These are phyloP conservation scores for Cydia splendana DNA, from an alignment of 1,140 invertebrate genomes.

Conservation along the genomic window DNA sequence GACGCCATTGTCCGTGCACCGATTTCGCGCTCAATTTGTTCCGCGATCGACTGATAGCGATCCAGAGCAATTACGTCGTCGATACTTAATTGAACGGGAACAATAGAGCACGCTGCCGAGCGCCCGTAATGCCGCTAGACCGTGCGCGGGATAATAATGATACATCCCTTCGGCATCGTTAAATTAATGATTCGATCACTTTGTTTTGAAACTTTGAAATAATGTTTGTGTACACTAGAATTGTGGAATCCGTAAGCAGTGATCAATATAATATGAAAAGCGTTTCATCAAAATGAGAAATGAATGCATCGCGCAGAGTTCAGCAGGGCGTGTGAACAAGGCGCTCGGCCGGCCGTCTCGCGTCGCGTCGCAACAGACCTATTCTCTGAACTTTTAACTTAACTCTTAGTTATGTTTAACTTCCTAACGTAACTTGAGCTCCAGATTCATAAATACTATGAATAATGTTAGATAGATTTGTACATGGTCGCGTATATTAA, in stretches of 20 bases:
- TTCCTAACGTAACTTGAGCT: neutral
- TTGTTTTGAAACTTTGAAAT: slow-evolving; percentile 27
- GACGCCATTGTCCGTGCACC: slow-evolving; percentile 43
- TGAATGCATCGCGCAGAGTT: slow-evolving; percentile 32
- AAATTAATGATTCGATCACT: slow-evolving; percentile 24
- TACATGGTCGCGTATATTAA: neutral
- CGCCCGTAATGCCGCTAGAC: neutral
- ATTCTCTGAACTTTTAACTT: neutral
- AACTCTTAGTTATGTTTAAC: neutral
- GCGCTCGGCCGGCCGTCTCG: neutral
- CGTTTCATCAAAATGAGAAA: slow-evolving; percentile 32
- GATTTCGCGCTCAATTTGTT: slow-evolving; percentile 63
- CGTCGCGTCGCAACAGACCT: neutral
- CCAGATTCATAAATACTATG: neutral
- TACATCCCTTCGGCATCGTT: slow-evolving; percentile 11
- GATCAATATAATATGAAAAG: slow-evolving; percentile 32
- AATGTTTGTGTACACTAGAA: slow-evolving; percentile 22
- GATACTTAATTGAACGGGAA: slow-evolving; percentile 51
- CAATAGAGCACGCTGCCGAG: slow-evolving; percentile 20
- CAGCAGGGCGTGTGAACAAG: slow-evolving; percentile 30
- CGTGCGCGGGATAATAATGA: slow-evolving; percentile 5
- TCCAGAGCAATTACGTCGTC: slow-evolving; percentile 54
- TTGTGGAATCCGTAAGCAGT: slow-evolving; percentile 29
- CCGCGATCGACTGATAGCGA: slow-evolving; percentile 47
- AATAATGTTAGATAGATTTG: neutral